A percentile compares a stretch with the other conserved stretches of the same genome.
phyloP scores from a whole-genome alignment of 2,888 invertebrate species.

The Agriopis marginaria region DNA sequence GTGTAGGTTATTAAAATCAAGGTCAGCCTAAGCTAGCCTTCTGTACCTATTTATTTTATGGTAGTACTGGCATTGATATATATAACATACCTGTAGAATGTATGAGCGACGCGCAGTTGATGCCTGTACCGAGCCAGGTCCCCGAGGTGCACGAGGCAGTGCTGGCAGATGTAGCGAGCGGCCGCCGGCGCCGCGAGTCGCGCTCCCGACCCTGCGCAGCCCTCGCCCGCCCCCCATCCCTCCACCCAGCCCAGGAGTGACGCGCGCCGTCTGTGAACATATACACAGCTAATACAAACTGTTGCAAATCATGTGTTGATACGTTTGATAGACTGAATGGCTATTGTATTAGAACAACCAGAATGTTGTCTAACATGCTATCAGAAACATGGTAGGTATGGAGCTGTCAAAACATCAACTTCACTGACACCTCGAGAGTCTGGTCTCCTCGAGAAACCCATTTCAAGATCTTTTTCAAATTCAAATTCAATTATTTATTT shows the following conservation, averaged over 20 bases:
- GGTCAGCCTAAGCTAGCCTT: too few species aligned
- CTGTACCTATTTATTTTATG: too few species aligned
- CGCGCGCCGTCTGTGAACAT: slow-evolving; percentile 68
- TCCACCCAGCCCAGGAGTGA: slow-evolving; percentile 77
- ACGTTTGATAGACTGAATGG: not conserved
- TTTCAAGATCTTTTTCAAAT: too few species aligned
- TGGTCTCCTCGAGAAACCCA: too few species aligned
- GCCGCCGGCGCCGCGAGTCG: slow-evolving; percentile 88
- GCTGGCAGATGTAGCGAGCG: slow-evolving; percentile 94
- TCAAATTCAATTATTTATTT: too few species aligned
- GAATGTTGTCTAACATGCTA: too few species aligned
- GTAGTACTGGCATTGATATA: not conserved
- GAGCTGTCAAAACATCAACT: too few species aligned
- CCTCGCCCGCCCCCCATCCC: slow-evolving; percentile 72
- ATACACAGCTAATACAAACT: not conserved
- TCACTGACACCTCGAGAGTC: too few species aligned
- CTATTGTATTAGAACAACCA: too few species aligned
- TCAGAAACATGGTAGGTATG: too few species aligned
- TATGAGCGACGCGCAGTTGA: slow-evolving; percentile 93
- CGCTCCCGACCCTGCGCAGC: slow-evolving; percentile 44
- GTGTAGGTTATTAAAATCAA: too few species aligned
- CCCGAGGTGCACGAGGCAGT: slow-evolving; percentile 95
- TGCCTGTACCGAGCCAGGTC: slow-evolving; percentile 94
- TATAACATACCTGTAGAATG: slow-evolving; percentile 89
- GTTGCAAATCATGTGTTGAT: not conserved